These are phyloP conservation scores for Tamandua tetradactyla DNA, from an alignment of 2,797 vertebrate genomes.

Conservation along the genomic window DNA sequence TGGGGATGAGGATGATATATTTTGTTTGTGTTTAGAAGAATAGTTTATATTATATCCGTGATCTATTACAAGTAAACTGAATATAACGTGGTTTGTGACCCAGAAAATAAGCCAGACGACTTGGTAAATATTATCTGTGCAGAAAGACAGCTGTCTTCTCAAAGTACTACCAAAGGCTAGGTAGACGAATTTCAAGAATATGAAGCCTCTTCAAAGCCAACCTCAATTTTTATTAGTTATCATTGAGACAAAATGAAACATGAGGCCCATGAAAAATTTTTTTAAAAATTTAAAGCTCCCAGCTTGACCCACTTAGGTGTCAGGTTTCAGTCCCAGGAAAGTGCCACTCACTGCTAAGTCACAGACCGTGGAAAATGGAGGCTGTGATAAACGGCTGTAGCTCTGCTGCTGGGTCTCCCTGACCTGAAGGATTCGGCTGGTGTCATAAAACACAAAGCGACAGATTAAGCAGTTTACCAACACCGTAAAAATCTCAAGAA, in stretches of 20 bases:
- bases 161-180: background rate
- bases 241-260: conserved; percentile 30
- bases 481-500: conserved; percentile 76
- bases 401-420: conserved; percentile 73
- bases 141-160: conserved; percentile 12
- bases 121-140: background rate
- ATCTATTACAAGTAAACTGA: conserved; percentile 6
- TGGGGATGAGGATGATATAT: background rate
- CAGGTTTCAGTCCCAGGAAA: conserved; percentile 63
- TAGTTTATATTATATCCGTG: background rate
- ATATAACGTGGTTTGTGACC: background rate
- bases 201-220: background rate
- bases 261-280: background rate
- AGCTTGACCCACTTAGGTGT: conserved; percentile 49
- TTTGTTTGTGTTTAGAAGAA: conserved; percentile 15
- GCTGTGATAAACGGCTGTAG: conserved; percentile 69
- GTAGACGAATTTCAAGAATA: conserved; percentile 4
- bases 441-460: conserved; percentile 73
- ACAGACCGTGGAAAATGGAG: conserved; percentile 68
- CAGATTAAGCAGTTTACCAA: conserved; percentile 81
- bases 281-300: conserved; percentile 7
- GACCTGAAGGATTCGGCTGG: conserved; percentile 74
- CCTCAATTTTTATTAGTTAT: conserved; percentile 30
- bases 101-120: background rate
- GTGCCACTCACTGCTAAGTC: conserved; percentile 17